Conservation (phyloP, 2,113 vertebrate species). For the Solea solea region DNA sequence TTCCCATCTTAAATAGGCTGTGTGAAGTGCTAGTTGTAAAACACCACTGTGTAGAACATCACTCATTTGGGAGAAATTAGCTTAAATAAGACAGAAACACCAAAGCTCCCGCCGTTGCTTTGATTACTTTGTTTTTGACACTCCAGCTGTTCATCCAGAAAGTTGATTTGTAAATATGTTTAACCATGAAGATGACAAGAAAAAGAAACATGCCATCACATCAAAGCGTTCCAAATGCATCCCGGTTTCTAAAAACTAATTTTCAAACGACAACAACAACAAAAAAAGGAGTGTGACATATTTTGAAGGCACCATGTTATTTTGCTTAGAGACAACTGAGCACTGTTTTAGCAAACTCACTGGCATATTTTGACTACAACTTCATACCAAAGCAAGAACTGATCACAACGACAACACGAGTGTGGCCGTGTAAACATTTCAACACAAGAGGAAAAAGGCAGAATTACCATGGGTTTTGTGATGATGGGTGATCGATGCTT, state of each 20-base stretch:
- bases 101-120: slow-evolving; percentile 53
- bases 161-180: slow-evolving; percentile 73
- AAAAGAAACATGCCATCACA: slow-evolving; percentile 66
- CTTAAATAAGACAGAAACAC: slow-evolving; percentile 57
- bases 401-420: slow-evolving; percentile 75
- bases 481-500: slow-evolving; percentile 72
- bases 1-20: background rate
- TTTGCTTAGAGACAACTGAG: slow-evolving; percentile 52
- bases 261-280: slow-evolving; percentile 58
- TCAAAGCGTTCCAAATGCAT: slow-evolving; percentile 71
- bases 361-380: slow-evolving; percentile 68
- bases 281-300: slow-evolving; percentile 60
- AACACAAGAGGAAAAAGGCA: slow-evolving; percentile 67
- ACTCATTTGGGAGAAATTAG: slow-evolving; percentile 57
- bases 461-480: slow-evolving; percentile 65
- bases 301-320: slow-evolving; percentile 60
- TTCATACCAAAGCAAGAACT: slow-evolving; percentile 68
- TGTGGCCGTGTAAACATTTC: slow-evolving; percentile 77
- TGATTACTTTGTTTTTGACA: slow-evolving; percentile 69
- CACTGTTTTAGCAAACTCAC: slow-evolving; percentile 65
- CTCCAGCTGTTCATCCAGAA: slow-evolving; percentile 63
- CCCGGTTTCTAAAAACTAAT: slow-evolving; percentile 73
- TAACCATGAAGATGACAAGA: slow-evolving; percentile 66
- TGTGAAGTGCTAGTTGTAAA: slow-evolving; percentile 2
- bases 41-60: slow-evolving; percentile 26